Base-by-base conservation (phyloP, 1,140 invertebrate genomes). In the Hylaeus anthracinus region DNA sequence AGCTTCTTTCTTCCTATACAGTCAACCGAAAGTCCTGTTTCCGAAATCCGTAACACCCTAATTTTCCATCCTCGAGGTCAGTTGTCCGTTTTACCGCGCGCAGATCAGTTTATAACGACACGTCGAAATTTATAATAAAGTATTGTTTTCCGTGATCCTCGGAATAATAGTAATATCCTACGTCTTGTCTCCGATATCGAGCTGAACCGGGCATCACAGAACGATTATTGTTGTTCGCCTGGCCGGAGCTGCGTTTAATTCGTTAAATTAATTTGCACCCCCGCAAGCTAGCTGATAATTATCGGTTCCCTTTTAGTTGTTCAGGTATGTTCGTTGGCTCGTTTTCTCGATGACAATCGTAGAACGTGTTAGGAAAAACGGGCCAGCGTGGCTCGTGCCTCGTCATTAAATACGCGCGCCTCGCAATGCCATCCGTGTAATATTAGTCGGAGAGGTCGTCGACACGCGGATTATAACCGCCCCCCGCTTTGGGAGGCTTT, bases 401-500 rank as follows among this genome's bases (percentile, higher is more conserved):
- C 14, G 15, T 53, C 37, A 56, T 76, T 60, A 60, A 67, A 67
- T 39, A 39, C 15, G 15, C 12, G 26, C 39, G 63, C 12, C n/a
- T 15, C 8, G 65, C 73, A 60, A 15, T 15, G 37, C 15, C 51
- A 73, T 26, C 51, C 26, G 70, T 12, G 77, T 79, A 73, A 79
- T 79, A 79, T 79, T 79, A 79, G 77, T 56, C 70, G 70, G 10
- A 2, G 77, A 73, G 77, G 77, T 79, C 77, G 77, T 73, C 77
- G 77, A 79, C 77, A 79, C 77, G 43, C 37, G 51, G 70, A 73
- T 79, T 65, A 79, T 26, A 73, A 39, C 39, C 5, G 26, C 60
- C 9, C 12, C 51, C 48, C 45, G 8, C 45, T 26, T 53, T 64
- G n/a, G 43, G 58, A 48, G 41, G 66, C 74, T 76, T 69, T 78